Conservation (phyloP, 53 echinoderm and acorn worm species). For the Astropecten irregularis region DNA sequence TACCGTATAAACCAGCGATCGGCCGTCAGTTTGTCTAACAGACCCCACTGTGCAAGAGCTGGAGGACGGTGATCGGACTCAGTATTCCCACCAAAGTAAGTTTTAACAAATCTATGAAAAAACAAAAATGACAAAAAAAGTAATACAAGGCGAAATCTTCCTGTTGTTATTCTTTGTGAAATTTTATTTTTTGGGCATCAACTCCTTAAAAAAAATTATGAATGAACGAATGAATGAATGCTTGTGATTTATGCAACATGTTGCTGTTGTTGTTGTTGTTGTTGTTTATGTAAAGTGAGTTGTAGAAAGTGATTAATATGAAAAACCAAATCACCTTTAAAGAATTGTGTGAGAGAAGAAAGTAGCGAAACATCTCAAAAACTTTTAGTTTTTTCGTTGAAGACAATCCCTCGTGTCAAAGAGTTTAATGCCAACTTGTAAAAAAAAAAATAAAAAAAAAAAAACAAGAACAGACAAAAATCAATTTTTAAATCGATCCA, state of each 20-base stretch:
- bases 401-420: neutral
- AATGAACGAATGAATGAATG: conserved; percentile 26
- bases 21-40: too few relatives aligned
- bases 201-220: conserved; percentile 13
- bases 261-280: neutral
- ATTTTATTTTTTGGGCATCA: conserved; percentile 40
- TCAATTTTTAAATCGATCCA: neutral
- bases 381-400: conserved; percentile 11
- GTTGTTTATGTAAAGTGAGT: conserved; percentile 32
- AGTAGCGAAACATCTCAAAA: conserved; percentile 25
- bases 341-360: neutral
- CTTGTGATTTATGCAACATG: conserved; percentile 31
- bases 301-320: conserved; percentile 19
- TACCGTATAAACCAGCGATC: too few relatives aligned
- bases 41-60: neutral
- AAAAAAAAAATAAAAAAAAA: neutral
- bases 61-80: conserved; percentile 2
- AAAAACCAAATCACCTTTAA: neutral
- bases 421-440: conserved; percentile 32
- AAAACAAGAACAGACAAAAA: too few relatives aligned
- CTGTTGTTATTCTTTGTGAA: conserved; percentile 42
- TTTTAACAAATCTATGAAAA: conserved; percentile 20
- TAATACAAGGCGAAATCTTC: conserved; percentile 30
- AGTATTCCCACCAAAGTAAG: conserved; percentile 56
- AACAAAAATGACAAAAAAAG: neutral